These are phyloP conservation scores for Littorina saxatilis DNA, from an alignment of 1,140 invertebrate species.

Conservation along the genomic window DNA sequence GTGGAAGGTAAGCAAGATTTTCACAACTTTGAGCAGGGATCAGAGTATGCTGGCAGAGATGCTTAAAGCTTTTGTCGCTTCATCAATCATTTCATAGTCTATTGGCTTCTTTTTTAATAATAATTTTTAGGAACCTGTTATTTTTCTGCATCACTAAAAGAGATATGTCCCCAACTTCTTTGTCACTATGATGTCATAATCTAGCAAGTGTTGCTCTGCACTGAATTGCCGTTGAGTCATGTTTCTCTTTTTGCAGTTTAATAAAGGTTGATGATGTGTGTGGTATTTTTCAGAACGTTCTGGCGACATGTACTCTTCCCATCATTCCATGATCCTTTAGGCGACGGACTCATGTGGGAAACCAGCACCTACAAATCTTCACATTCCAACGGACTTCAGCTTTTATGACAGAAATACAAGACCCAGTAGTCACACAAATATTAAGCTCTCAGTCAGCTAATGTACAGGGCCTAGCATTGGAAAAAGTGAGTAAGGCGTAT, in stretches of 20 bases:
- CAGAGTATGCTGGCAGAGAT: not conserved
- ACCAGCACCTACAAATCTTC: constrained; percentile 50
- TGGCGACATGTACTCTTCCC: constrained; percentile 86
- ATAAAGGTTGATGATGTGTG: not conserved
- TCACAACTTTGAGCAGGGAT: not conserved
- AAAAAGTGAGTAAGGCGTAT: too few relatives aligned
- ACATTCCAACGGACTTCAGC: constrained; percentile 41
- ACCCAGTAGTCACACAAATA: not conserved
- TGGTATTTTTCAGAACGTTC: constrained; percentile 56
- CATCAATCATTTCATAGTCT: not conserved
- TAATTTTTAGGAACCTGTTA: too few relatives aligned
- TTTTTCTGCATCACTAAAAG: not conserved
- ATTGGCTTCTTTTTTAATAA: not conserved
- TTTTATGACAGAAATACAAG: constrained; percentile 56
- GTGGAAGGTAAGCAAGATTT: constrained; percentile 82
- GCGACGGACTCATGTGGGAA: constrained; percentile 88
- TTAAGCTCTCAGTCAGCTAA: too few relatives aligned
- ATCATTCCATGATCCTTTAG: constrained; percentile 86
- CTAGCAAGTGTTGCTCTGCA: not conserved
- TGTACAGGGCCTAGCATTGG: too few relatives aligned
- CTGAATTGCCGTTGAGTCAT: too few relatives aligned
- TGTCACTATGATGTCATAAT: not conserved
- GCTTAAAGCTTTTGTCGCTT: not conserved
- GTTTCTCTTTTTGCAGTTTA: too few relatives aligned
- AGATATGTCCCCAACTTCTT: not conserved